Percentiles rank a stretch among this genome's conserved stretches.
phyloP scores from a whole-genome alignment of 2,888 invertebrate genomes.

The Thereva unica region DNA sequence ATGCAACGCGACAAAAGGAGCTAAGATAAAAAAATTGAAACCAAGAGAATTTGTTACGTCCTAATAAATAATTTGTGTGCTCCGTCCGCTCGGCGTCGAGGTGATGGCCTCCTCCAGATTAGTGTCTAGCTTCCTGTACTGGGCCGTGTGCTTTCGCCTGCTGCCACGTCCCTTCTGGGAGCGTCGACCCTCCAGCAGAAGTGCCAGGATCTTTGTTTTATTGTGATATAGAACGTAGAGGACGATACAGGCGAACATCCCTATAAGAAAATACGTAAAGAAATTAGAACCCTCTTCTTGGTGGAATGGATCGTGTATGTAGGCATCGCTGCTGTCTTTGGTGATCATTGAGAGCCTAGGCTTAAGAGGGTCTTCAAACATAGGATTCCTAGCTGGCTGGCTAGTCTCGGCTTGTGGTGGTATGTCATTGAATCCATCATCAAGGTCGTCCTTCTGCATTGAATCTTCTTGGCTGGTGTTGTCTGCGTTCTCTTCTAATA shows the following conservation, averaged over 20 bases:
- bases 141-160: conserved; percentile 64
- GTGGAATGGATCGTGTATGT: conserved; percentile 46
- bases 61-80: conserved; percentile 48
- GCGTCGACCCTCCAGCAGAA: conserved; percentile 65
- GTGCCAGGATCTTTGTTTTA: conserved; percentile 71
- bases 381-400: neutral
- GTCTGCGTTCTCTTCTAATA: neutral
- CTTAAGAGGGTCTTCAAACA: neutral
- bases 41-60: conserved; percentile 4
- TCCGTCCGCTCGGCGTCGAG: conserved; percentile 51
- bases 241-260: conserved; percentile 64
- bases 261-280: conserved; percentile 69
- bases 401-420: conserved; percentile 11
- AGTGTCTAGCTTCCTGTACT: conserved; percentile 68
- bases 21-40: neutral
- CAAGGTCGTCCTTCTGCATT: conserved; percentile 6
- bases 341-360: neutral
- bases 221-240: conserved; percentile 67
- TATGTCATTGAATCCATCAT: neutral
- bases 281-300: conserved; percentile 67
- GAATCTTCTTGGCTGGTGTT: neutral
- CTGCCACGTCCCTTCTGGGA: conserved; percentile 47
- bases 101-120: conserved; percentile 71
- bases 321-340: neutral
- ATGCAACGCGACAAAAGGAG: no score